Base-by-base conservation (phyloP, 2,888 invertebrate genomes). In the Macrophya annulata region DNA sequence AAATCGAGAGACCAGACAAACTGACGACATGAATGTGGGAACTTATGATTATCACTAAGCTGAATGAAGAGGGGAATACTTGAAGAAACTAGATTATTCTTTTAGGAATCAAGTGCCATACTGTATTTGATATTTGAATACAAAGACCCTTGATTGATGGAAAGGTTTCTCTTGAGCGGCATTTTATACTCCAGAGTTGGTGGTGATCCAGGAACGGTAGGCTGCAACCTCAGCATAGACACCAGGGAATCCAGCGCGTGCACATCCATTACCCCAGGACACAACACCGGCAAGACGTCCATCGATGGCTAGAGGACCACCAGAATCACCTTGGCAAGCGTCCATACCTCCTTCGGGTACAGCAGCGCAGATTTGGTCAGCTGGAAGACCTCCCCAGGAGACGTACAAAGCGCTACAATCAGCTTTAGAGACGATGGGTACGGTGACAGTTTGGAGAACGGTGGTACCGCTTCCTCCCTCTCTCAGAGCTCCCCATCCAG, bases 341-440 rank as follows among this genome's bases (percentile, higher is more conserved):
- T 92, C 92, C 12, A 89, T 95, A 21, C 96, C 96, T 2, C 96
- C 96, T 86, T 93, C 92, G 4, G 94, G 91, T 0, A 91, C 91
- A 0, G 95, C 96, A 1, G 96, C 96, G 89, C 96, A 96, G 8
- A 96, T 94, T 5, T 93, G 94, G 0, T 94, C 93, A 1, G 92
- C 89, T 0, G 90, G 90, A 5, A 92, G 0, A 0, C 88, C 88
- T 1, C 87, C 88, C 17, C 79, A 74, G 0, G 0, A 0, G 8
- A 91, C 90, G 88, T 96, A 96, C 0, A 92, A 90, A 2, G 91
- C 91, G 89, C 96, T n/a, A 96, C 0, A 90, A 85, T n/a, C 0
- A 5, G 93, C 88, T 3, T 94, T 93, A 86, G 93, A 95, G 10
- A 96, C 94, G 89, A 94, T 94, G 0, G 95, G 95, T 0, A 96